phyloP scores from a whole-genome alignment of 2,888 invertebrate species.

The Plebejus melissa region DNA sequence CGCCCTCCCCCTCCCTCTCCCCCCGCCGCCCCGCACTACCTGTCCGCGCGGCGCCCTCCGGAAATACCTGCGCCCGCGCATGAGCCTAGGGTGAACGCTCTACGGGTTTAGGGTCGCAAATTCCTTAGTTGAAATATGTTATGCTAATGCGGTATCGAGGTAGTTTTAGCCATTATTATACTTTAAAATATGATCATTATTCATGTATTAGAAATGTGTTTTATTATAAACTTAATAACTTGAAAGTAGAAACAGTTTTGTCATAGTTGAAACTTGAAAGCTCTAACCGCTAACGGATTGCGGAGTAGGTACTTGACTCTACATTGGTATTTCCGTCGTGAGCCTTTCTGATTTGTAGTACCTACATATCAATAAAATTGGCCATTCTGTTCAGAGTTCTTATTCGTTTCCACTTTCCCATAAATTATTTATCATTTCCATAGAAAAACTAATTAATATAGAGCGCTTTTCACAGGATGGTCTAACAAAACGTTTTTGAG shows the following conservation, averaged over 20 bases:
- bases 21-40: constrained; percentile 33
- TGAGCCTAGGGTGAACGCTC: constrained; percentile 61
- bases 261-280: background rate
- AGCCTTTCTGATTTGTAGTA: background rate
- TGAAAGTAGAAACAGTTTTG: background rate
- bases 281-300: background rate
- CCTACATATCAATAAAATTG: too few relatives aligned
- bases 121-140: constrained; percentile 33
- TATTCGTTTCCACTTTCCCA: too few relatives aligned
- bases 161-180: background rate
- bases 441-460: background rate
- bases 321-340: background rate
- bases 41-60: constrained; percentile 45
- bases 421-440: background rate
- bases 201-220: background rate
- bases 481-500: background rate
- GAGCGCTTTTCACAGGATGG: too few relatives aligned
- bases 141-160: background rate
- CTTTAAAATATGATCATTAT: background rate
- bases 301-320: background rate
- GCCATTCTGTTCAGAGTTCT: too few relatives aligned
- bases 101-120: constrained; percentile 47
- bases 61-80: constrained; percentile 65
- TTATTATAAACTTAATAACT: background rate
- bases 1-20: constrained; percentile 35